Evolutionary conservation across 1,140 invertebrate species (phyloP).

Genomic region (Orchestia grillus): DNA sequence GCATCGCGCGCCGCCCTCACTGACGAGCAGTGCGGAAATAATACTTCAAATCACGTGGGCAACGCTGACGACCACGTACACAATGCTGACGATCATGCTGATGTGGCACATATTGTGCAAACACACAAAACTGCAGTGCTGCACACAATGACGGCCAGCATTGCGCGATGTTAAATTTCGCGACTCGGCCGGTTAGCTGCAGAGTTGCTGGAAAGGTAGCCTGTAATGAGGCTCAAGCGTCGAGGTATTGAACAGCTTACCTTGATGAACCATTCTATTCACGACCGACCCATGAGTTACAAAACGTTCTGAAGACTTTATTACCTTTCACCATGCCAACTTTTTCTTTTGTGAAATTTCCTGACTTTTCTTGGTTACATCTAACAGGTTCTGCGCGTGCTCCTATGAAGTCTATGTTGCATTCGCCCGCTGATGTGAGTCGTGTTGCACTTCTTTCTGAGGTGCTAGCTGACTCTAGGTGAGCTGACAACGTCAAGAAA

Average conservation of each 20-base stretch:
- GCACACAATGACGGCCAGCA: background rate
- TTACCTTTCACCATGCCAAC: background rate
- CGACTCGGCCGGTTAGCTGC: background rate
- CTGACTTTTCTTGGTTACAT: background rate
- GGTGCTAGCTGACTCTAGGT: too few species aligned
- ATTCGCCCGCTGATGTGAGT: background rate
- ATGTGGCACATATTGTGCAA: background rate
- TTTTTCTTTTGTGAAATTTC: background rate
- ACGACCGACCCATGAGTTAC: background rate
- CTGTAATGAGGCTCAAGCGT: background rate
- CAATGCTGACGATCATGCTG: background rate
- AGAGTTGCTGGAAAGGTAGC: background rate
- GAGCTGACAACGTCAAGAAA: too few species aligned
- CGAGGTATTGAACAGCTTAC: background rate
- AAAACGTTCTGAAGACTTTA: background rate
- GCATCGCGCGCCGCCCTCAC: background rate
- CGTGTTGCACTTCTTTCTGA: background rate
- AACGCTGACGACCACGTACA: background rate
- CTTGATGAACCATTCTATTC: background rate
- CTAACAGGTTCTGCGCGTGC: background rate
- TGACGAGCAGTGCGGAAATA: background rate
- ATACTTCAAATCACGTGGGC: background rate
- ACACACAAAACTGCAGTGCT: background rate
- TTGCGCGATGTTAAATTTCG: background rate
- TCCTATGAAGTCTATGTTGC: background rate